Evolutionary conservation across 2,113 vertebrate species (phyloP), one percentile per base, ranked within the genome.

Genomic region (Origma solitaria): DNA sequence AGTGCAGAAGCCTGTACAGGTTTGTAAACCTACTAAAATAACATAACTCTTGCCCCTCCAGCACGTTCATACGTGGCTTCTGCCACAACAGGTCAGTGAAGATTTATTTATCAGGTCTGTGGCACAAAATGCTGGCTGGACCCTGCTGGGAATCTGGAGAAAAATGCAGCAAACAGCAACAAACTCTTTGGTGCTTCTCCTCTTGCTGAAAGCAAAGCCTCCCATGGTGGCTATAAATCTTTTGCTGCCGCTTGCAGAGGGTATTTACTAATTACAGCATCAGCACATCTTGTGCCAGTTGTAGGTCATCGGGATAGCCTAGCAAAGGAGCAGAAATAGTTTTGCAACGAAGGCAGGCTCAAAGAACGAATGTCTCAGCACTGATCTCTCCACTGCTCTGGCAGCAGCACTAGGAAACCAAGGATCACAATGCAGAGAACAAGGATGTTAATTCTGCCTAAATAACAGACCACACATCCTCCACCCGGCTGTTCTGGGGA

Each of bases 391-490:
- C 69, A 50, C 45, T 7, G 38, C 75, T 87, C 80, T 90, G 82
- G 86, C 83, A 83, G 76, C 80, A 92, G 90, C 2, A 0, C 50
- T 77, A 38, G 84, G 81, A 95, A 95, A 73, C 79, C 13, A 17
- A 92, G 93, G 88, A 96, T 95, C 75, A 90, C 93, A 96, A 86
- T 82, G 91, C 58, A 66, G 92, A 93, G 95, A 94, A 92, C 47
- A 86, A 97, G 95, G 88, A 84, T 85, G 91, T 95, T 90, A 97
- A 96, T 96, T 95, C 94, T 95, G 88, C 83, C 92, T 93, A 94
- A 96, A 96, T 96, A 96, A 96, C 95, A 97, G 94, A 93, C 95
- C 58, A 35, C 64, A 2, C 64, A 95, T 96, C 93, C 93, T 95
- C 86, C 35, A 47, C 72, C 93, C 85, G 58, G 84, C 96, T 96